Evolutionary conservation across 2,888 invertebrate genomes (phyloP).

Genomic region (Himalopsyche kuldschensis): DNA sequence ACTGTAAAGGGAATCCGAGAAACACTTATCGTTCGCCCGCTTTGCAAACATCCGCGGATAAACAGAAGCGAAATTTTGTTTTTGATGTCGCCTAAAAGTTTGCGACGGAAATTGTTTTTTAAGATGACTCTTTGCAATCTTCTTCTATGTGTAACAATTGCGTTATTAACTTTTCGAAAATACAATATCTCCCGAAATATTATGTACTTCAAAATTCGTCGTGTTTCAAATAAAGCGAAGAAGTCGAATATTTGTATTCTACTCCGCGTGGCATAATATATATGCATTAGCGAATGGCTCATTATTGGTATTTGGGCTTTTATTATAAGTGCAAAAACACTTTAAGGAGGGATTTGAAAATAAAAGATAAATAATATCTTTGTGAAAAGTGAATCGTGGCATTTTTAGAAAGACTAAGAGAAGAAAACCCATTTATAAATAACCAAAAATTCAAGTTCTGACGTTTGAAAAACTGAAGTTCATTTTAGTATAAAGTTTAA

Average conservation of each 20-base stretch:
- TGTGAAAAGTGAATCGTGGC: too few species aligned
- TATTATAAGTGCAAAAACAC: too few species aligned
- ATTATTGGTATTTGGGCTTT: too few species aligned
- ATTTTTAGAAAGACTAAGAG: too few species aligned
- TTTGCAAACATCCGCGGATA: not conserved
- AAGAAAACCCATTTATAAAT: too few species aligned
- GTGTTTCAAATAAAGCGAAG: not conserved
- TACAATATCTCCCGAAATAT: not conserved
- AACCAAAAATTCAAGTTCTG: too few species aligned
- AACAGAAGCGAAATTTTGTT: not conserved
- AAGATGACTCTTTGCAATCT: not conserved
- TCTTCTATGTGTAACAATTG: not conserved
- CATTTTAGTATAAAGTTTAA: too few species aligned
- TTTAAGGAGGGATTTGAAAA: too few species aligned
- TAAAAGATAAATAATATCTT: too few species aligned
- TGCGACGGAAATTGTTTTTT: conserved; percentile 1
- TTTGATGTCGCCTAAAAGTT: not conserved
- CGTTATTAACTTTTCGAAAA: not conserved
- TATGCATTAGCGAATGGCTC: too few species aligned
- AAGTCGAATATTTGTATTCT: not conserved
- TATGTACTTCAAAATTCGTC: not conserved
- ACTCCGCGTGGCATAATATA: too few species aligned
- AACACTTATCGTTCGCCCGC: conserved; percentile 4
- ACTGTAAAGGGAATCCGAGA: conserved; percentile 10
- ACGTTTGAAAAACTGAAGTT: too few species aligned